Evolutionary conservation across 1,140 invertebrate species (phyloP).

Genomic region (Pseudoatta argentina): DNA sequence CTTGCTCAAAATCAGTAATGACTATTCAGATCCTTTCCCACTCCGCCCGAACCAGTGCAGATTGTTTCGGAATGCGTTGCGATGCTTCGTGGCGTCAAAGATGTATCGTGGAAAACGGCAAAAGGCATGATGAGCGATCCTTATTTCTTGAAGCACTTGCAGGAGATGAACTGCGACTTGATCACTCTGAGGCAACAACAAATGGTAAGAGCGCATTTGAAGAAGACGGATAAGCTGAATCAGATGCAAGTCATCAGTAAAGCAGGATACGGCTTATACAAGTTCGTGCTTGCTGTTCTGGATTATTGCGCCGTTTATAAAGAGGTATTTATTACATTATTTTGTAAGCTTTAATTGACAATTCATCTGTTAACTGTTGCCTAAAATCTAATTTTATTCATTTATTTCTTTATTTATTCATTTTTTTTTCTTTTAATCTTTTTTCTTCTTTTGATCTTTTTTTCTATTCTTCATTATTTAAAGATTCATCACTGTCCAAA

Average conservation of each 20-base stretch:
- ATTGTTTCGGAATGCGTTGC: constrained; percentile 95
- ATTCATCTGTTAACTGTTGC: not conserved
- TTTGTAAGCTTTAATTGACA: not conserved
- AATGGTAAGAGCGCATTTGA: constrained; percentile 90
- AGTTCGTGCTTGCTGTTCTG: constrained; percentile 94
- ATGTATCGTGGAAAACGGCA: constrained; percentile 95
- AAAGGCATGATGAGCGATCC: constrained; percentile 96
- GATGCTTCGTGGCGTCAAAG: constrained; percentile 93
- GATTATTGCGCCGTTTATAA: constrained; percentile 94
- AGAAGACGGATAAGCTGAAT: constrained; percentile 90
- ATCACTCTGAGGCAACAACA: constrained; percentile 92
- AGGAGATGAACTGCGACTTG: constrained; percentile 94
- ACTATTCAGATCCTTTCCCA: constrained; percentile 91
- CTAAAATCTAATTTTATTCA: not conserved
- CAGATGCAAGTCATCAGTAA: constrained; percentile 92
- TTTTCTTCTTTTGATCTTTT: not conserved
- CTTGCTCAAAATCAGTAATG: not conserved
- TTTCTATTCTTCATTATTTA: not conserved
- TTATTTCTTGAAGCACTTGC: constrained; percentile 92
- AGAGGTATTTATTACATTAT: constrained; percentile 87
- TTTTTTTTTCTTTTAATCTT: not conserved
- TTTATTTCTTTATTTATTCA: no score
- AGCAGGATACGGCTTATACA: constrained; percentile 93
- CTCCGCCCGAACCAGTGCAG: constrained; percentile 95
- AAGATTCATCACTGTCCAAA: not conserved